Evolutionary conservation across 2,113 vertebrate species (phyloP).

Genomic region (Haemorhous mexicanus): DNA sequence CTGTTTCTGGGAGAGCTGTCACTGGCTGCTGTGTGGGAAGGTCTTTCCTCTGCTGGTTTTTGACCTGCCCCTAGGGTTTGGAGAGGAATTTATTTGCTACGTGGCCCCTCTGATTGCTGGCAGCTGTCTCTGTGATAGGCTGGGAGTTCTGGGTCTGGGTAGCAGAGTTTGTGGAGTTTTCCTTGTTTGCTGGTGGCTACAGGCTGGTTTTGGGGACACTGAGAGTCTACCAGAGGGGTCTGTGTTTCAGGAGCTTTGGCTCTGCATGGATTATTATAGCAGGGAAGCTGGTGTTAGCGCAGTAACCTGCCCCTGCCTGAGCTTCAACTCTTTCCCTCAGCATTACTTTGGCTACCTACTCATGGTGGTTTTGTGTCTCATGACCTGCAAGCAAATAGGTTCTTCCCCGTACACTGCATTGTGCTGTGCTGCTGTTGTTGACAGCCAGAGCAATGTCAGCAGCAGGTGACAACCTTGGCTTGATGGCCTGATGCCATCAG

Average conservation of each 20-base stretch:
- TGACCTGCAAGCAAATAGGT: rapidly evolving
- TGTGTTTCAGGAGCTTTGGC: neutral
- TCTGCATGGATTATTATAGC: neutral
- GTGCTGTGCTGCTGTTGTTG: neutral
- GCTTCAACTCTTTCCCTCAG: neutral
- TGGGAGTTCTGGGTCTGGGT: neutral
- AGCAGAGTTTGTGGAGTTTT: neutral
- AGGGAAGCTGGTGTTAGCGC: neutral
- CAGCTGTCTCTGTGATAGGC: neutral
- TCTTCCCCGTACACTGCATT: neutral
- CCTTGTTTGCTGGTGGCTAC: neutral
- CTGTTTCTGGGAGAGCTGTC: neutral
- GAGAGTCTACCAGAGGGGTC: neutral
- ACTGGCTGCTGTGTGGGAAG: neutral
- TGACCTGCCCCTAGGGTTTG: neutral
- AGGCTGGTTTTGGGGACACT: neutral
- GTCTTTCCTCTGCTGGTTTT: conserved; percentile 31
- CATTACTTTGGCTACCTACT: neutral
- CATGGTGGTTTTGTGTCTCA: neutral
- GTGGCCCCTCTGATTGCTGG: neutral
- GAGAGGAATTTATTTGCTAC: neutral
- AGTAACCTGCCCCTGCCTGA: neutral
- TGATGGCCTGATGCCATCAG: neutral
- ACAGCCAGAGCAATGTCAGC: neutral
- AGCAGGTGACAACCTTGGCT: neutral